phyloP scores from a whole-genome alignment of 2,113 vertebrate species.

The Dolichallabes microphthalmus region DNA sequence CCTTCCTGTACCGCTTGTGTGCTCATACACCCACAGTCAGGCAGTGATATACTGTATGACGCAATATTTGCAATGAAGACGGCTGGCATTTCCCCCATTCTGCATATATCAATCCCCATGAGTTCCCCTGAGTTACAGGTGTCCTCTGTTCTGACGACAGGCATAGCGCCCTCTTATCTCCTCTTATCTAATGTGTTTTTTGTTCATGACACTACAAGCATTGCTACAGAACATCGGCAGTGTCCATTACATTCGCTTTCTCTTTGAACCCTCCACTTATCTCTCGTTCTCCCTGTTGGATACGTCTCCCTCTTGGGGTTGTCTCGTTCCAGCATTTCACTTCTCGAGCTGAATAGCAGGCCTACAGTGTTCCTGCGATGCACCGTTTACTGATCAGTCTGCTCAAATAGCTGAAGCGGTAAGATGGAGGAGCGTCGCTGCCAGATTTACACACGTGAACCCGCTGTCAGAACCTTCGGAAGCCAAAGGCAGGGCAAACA shows the following conservation, averaged over 20 bases:
- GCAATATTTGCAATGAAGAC: too few relatives aligned
- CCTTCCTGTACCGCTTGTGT: background rate
- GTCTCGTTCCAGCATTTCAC: background rate
- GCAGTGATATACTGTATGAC: background rate
- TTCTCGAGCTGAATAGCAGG: background rate
- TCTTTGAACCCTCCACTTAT: background rate
- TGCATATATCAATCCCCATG: background rate
- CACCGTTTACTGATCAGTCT: background rate
- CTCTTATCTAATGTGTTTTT: background rate
- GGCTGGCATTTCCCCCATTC: background rate
- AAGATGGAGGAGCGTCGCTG: background rate
- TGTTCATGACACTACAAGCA: background rate
- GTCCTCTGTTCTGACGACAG: background rate
- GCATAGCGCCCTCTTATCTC: background rate
- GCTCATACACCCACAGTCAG: background rate
- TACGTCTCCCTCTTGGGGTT: background rate
- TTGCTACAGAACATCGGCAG: background rate
- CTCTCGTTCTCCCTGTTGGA: background rate
- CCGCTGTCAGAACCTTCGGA: background rate
- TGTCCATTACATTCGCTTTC: background rate
- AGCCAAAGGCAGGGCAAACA: background rate
- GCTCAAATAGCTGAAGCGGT: background rate
- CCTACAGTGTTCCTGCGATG: background rate
- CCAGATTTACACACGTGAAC: background rate
- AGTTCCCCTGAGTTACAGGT: background rate